These are phyloP conservation scores for Tineola bisselliella DNA, from an alignment of 2,888 invertebrate species.

Conservation along the genomic window DNA sequence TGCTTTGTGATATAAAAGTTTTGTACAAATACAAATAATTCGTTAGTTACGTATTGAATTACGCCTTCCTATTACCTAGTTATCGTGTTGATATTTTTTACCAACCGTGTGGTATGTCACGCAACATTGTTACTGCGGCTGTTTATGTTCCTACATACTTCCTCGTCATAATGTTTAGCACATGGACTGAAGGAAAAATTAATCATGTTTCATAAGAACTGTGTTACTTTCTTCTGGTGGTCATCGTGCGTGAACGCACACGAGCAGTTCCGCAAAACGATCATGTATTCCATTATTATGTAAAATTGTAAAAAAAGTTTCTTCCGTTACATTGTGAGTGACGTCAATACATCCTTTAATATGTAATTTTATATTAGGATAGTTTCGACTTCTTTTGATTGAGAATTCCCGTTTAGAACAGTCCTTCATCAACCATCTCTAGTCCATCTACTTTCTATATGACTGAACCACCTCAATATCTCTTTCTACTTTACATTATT, in stretches of 20 bases:
- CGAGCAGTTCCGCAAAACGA: slow-evolving; percentile 13
- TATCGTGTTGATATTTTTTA: not conserved
- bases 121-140: not conserved
- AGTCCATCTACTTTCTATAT: too few relatives aligned
- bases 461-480: too few relatives aligned
- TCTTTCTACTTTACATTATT: too few relatives aligned
- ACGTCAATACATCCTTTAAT: not conserved
- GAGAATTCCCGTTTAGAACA: too few relatives aligned
- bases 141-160: not conserved
- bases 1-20: too few relatives aligned
- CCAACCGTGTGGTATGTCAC: not conserved
- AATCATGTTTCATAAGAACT: slow-evolving; percentile 21
- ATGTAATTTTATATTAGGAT: too few relatives aligned
- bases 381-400: too few relatives aligned
- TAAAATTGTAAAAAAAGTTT: not conserved
- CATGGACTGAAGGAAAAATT: slow-evolving; percentile 4
- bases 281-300: slow-evolving; percentile 3
- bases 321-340: not conserved
- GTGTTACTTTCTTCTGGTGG: slow-evolving; percentile 39
- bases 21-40: too few relatives aligned
- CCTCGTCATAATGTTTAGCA: not conserved
- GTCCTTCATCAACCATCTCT: too few relatives aligned
- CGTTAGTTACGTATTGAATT: not conserved
- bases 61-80: not conserved
- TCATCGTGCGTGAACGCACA: slow-evolving; percentile 39